phyloP scores from a whole-genome alignment of 2,888 invertebrate species.

The Orthonychiurus folsomi region DNA sequence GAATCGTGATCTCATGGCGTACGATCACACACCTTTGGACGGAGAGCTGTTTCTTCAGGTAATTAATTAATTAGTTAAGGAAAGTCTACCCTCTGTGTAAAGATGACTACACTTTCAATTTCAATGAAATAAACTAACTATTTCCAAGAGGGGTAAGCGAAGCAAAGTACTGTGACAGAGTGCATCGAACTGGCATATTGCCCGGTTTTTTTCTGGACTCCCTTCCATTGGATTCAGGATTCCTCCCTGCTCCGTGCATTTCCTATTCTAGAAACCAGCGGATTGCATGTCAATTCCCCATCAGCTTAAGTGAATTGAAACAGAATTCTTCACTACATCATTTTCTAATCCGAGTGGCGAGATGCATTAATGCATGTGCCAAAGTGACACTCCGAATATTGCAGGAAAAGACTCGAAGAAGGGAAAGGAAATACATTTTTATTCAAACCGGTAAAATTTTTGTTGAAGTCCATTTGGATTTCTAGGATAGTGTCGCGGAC shows the following conservation, averaged over 20 bases:
- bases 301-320: slow-evolving; percentile 15
- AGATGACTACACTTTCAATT: background rate
- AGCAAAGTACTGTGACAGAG: too few relatives aligned
- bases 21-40: slow-evolving; percentile 82
- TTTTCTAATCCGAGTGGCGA: slow-evolving; percentile 2
- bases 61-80: slow-evolving; percentile 41
- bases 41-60: slow-evolving; percentile 95
- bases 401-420: background rate
- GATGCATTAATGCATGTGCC: background rate
- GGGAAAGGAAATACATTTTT: too few relatives aligned
- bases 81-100: background rate
- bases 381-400: too few relatives aligned
- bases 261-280: background rate
- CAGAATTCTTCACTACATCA: background rate
- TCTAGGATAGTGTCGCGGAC: too few relatives aligned
- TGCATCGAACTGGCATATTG: too few relatives aligned
- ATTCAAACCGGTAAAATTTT: too few relatives aligned
- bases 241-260: background rate
- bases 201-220: too few relatives aligned
- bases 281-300: slow-evolving; percentile 14
- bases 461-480: too few relatives aligned
- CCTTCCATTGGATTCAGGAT: too few relatives aligned
- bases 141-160: too few relatives aligned
- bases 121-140: background rate
- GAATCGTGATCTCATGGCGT: slow-evolving; percentile 67